These are phyloP conservation scores for Aquatica leii DNA, from an alignment of 2,888 invertebrate genomes.

Conservation along the genomic window DNA sequence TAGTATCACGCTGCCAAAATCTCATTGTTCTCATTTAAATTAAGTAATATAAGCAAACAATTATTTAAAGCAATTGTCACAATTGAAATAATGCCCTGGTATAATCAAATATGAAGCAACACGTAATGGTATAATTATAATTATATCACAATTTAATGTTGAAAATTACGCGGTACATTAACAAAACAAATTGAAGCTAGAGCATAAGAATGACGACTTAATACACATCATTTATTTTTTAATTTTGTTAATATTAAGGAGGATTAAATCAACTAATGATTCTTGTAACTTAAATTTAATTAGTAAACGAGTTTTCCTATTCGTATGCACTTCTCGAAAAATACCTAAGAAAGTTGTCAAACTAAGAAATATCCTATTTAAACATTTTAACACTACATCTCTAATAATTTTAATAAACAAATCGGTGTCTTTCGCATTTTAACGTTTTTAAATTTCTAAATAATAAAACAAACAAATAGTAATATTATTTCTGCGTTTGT, in stretches of 20 bases:
- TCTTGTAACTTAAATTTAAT: slow-evolving; percentile 1
- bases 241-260: background rate
- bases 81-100: too few relatives aligned
- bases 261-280: background rate
- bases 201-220: slow-evolving; percentile 1
- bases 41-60: too few relatives aligned
- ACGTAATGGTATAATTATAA: slow-evolving; percentile 4
- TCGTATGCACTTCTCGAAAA: too few relatives aligned
- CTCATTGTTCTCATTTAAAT: too few relatives aligned
- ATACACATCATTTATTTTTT: slow-evolving; percentile 3
- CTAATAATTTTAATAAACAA: slow-evolving; percentile 17
- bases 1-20: too few relatives aligned
- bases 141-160: slow-evolving; percentile 11
- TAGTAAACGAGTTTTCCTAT: background rate
- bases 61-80: too few relatives aligned
- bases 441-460: too few relatives aligned
- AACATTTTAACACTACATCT: slow-evolving; percentile 15
- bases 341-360: background rate
- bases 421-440: too few relatives aligned
- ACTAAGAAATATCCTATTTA: slow-evolving; percentile 21
- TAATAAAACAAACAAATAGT: too few relatives aligned
- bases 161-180: slow-evolving; percentile 6
- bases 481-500: too few relatives aligned
- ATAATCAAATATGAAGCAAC: too few relatives aligned
- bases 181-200: background rate